These are phyloP conservation scores for Coptotermes formosanus DNA, from an alignment of 1,140 invertebrate genomes.

Conservation along the genomic window DNA sequence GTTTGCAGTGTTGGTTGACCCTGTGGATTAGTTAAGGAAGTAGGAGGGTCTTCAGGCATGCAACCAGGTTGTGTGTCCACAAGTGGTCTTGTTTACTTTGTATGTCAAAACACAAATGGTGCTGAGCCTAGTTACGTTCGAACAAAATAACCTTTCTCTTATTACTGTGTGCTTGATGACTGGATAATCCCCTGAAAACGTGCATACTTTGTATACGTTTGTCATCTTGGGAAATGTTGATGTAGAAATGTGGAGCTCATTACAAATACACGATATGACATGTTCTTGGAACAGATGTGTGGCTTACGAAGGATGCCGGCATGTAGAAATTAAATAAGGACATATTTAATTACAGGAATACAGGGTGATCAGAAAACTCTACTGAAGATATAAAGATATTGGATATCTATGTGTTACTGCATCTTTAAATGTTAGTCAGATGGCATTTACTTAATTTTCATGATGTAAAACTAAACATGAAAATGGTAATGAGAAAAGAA, in stretches of 20 bases:
- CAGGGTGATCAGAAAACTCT: background rate
- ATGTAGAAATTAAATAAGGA: background rate
- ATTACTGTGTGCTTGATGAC: background rate
- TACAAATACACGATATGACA: background rate
- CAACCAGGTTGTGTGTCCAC: no score
- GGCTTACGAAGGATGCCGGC: background rate
- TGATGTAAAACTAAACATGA: background rate
- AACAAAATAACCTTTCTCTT: no score
- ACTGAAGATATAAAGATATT: background rate
- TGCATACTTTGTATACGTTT: background rate
- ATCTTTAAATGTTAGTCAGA: background rate
- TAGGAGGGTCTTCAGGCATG: background rate
- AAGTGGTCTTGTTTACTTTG: no score
- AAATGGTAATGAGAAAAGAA: background rate
- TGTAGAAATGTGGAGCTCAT: background rate
- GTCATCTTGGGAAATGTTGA: background rate
- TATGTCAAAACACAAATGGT: no score
- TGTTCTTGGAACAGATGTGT: background rate
- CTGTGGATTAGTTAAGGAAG: background rate
- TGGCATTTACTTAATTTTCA: background rate
- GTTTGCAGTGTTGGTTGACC: background rate
- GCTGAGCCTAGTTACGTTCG: no score
- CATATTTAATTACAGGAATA: background rate
- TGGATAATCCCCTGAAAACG: background rate
- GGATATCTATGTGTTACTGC: background rate